Conservation (phyloP, 2,797 vertebrate genomes). For the Coregonus ussuriensis region DNA sequence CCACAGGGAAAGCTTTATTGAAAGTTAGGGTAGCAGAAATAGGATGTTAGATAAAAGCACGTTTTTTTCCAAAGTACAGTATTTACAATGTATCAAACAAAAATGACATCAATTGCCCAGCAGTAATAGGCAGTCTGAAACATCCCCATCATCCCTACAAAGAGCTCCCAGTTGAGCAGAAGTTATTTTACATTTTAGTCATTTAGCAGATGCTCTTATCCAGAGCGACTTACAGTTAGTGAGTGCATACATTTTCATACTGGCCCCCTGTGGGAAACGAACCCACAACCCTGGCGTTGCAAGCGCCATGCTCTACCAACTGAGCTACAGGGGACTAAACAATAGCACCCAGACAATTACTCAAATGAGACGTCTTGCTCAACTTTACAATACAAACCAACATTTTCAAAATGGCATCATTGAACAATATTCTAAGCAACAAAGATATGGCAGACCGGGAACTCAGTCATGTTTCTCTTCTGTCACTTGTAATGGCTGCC, state of each 20-base stretch:
- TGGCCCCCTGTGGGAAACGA: no score
- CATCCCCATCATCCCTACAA: background rate
- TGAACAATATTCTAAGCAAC: background rate
- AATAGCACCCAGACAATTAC: background rate
- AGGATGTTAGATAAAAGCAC: background rate
- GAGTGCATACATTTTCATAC: no score
- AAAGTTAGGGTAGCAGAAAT: background rate
- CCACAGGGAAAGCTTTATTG: background rate
- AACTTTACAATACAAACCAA: background rate
- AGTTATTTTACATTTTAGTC: background rate
- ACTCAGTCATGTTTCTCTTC: background rate
- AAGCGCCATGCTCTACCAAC: no score
- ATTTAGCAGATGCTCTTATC: no score
- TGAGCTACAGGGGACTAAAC: background rate
- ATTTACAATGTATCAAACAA: no score
- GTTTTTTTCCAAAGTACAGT: background rate
- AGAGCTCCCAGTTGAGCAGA: no score
- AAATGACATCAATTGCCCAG: background rate
- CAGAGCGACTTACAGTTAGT: no score
- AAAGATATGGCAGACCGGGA: background rate
- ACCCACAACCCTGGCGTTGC: no score
- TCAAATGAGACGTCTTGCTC: background rate
- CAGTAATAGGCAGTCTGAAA: background rate
- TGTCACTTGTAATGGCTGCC: background rate
- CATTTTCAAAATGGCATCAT: background rate